A percentile compares a stretch with the other conserved stretches of the same genome.
phyloP scores from a whole-genome alignment of 1,140 invertebrate genomes.

The Neodiprion pinetum region DNA sequence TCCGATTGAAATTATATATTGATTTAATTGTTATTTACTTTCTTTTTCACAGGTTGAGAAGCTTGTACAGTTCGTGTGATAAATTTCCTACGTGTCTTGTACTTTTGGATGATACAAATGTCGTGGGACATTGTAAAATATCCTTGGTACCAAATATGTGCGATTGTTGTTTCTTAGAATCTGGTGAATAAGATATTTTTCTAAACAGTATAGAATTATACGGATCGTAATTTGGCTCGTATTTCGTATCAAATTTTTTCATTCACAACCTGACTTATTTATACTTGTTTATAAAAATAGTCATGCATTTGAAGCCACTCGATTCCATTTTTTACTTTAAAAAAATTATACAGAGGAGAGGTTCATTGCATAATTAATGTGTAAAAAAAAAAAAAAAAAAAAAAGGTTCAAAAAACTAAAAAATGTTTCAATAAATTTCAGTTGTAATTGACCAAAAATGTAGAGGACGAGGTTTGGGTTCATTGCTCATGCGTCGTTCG shows the following conservation, averaged over 20 bases:
- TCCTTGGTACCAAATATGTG: constrained; percentile 70
- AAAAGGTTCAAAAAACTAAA: no score
- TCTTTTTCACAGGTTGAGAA: constrained; percentile 64
- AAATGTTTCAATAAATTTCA: constrained; percentile 36
- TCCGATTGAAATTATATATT: no score
- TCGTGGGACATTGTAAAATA: constrained; percentile 80
- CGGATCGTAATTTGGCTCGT: constrained; percentile 9
- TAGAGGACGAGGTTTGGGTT: constrained; percentile 77
- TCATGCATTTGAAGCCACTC: no score
- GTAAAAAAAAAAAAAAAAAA: no score
- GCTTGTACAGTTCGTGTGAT: constrained; percentile 73
- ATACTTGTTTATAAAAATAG: no score
- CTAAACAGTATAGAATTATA: neutral
- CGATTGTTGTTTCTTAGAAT: constrained; percentile 77
- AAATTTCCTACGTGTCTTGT: constrained; percentile 75
- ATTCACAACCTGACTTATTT: no score
- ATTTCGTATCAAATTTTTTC: neutral
- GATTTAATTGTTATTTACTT: neutral
- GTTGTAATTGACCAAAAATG: constrained; percentile 75
- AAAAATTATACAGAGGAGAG: no score
- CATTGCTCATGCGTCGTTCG: constrained; percentile 70
- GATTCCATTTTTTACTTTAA: no score
- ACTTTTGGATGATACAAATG: constrained; percentile 65
- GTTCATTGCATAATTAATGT: no score
- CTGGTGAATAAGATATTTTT: constrained; percentile 49